Evolutionary conservation across 2,888 invertebrate genomes (phyloP).

Genomic region (Brenthis ino): DNA sequence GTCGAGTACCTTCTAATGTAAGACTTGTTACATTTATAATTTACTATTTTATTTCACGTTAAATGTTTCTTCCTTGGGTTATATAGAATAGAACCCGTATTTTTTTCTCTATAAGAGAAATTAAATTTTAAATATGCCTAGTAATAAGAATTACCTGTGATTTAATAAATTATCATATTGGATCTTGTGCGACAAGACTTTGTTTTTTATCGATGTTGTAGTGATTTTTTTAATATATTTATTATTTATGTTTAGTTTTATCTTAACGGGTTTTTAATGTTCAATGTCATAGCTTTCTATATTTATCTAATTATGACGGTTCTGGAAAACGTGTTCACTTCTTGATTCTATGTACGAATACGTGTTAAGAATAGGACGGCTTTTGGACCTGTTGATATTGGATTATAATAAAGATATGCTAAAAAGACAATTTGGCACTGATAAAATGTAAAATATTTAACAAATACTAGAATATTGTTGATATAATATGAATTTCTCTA

Average conservation of each 20-base stretch:
- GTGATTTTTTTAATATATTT: conserved; percentile 21
- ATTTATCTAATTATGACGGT: background rate
- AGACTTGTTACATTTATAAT: conserved; percentile 11
- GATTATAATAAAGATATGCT: background rate
- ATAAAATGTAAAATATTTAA: conserved; percentile 10
- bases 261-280: background rate
- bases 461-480: conserved; percentile 5
- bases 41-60: conserved; percentile 18
- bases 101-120: conserved; percentile 44
- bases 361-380: background rate
- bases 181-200: conserved; percentile 76
- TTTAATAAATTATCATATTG: conserved; percentile 64
- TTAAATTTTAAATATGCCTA: conserved; percentile 55
- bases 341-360: background rate
- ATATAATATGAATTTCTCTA: background rate
- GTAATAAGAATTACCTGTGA: conserved; percentile 77
- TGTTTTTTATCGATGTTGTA: conserved; percentile 41
- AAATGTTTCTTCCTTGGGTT: conserved; percentile 34
- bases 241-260: conserved; percentile 12
- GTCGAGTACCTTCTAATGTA: conserved; percentile 20
- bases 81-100: conserved; percentile 36
- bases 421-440: background rate
- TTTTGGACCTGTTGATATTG: conserved; percentile 13
- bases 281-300: background rate
- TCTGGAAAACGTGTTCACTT: background rate